phyloP scores from a whole-genome alignment of 2,113 vertebrate species.

The Ciconia boyciana region DNA sequence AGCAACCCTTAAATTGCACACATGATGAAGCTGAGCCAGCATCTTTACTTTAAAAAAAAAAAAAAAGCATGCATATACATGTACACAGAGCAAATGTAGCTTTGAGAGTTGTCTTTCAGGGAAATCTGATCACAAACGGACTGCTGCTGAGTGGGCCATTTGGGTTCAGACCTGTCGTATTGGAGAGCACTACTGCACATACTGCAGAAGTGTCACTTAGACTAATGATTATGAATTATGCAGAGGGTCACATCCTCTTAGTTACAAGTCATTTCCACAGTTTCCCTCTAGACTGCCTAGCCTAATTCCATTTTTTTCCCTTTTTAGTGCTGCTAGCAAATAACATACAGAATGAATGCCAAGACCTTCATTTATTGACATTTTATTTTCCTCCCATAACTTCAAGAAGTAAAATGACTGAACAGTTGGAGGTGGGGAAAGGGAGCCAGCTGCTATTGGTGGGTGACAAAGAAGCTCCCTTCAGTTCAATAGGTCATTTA shows the following conservation, averaged over 20 bases:
- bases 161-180: slow-evolving; percentile 30
- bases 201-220: slow-evolving; percentile 76
- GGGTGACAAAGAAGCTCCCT: neutral
- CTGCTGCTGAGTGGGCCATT: slow-evolving; percentile 64
- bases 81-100: slow-evolving; percentile 32
- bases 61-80: neutral
- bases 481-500: neutral
- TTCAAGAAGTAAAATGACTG: slow-evolving; percentile 19
- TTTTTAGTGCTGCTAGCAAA: slow-evolving; percentile 55
- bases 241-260: slow-evolving; percentile 78
- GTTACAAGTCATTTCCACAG: slow-evolving; percentile 78
- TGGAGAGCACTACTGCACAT: slow-evolving; percentile 59
- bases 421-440: neutral
- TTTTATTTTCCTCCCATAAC: slow-evolving; percentile 60
- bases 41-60: slow-evolving; percentile 42
- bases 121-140: slow-evolving; percentile 61
- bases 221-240: slow-evolving; percentile 85
- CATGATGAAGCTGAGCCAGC: slow-evolving; percentile 77
- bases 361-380: slow-evolving; percentile 66
- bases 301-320: slow-evolving; percentile 3
- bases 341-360: slow-evolving; percentile 62
- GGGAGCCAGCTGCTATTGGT: neutral
- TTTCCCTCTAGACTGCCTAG: slow-evolving; percentile 68
- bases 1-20: slow-evolving; percentile 75
- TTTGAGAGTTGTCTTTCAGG: slow-evolving; percentile 58